phyloP scores from a whole-genome alignment of 1,140 invertebrate species.

The Sminthurides bifidus region DNA sequence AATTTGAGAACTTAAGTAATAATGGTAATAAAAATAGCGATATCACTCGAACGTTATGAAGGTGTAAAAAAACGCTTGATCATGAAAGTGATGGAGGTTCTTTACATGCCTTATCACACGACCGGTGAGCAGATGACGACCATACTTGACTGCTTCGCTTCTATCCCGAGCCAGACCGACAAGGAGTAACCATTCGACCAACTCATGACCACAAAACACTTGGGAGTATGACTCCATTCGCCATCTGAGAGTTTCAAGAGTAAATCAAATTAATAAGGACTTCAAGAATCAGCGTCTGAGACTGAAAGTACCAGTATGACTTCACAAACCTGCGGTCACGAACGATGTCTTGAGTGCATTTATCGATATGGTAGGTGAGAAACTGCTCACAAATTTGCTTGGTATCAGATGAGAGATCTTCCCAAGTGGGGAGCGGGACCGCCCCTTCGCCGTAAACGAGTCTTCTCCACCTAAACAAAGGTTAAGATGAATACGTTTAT shows the following conservation, averaged over 20 bases:
- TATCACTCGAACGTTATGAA: slow-evolving; percentile 23
- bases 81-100: slow-evolving; percentile 62
- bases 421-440: slow-evolving; percentile 54
- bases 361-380: slow-evolving; percentile 64
- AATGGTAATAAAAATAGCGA: not conserved
- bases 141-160: slow-evolving; percentile 65
- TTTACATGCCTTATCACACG: slow-evolving; percentile 70
- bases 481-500: too few species aligned
- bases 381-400: slow-evolving; percentile 80
- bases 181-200: slow-evolving; percentile 74
- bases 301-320: too few species aligned
- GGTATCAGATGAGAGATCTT: slow-evolving; percentile 61
- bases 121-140: slow-evolving; percentile 67
- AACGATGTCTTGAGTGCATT: slow-evolving; percentile 66
- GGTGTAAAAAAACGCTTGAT: slow-evolving; percentile 42
- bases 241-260: slow-evolving; percentile 41
- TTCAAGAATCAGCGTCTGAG: too few species aligned
- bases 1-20: not conserved
- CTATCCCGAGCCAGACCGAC: slow-evolving; percentile 62
- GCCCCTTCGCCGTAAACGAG: slow-evolving; percentile 54
- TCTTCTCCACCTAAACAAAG: slow-evolving; percentile 41
- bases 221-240: slow-evolving; percentile 57
- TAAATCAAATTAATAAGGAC: slow-evolving; percentile 2
- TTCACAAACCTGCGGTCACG: slow-evolving; percentile 49
- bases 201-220: slow-evolving; percentile 68